Conservation (phyloP, 37 sponge, comb jelly and placozoan genomes). For the Hormiphora californensis region DNA sequence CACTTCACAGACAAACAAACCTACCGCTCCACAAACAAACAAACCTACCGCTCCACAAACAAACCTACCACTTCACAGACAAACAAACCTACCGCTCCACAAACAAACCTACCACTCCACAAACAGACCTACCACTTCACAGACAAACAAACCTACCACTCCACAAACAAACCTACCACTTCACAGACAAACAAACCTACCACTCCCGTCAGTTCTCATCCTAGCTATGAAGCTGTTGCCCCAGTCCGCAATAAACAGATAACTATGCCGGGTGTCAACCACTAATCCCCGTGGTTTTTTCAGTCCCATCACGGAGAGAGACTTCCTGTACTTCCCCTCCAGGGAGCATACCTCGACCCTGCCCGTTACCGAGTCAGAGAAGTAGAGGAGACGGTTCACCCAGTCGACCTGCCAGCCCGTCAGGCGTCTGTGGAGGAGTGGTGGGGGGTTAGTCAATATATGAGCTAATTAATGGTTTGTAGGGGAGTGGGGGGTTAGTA, state of each 20-base stretch:
- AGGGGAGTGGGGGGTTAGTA: not conserved
- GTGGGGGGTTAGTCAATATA: not conserved
- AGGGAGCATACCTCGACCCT: constrained; percentile 26
- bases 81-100: too few species aligned
- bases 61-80: too few species aligned
- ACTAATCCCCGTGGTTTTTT: constrained; percentile 32
- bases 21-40: too few species aligned
- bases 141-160: too few species aligned
- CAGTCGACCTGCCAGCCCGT: constrained; percentile 49
- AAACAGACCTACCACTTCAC: too few species aligned
- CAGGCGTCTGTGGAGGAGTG: not conserved
- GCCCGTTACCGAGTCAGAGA: constrained; percentile 6
- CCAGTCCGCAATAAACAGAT: constrained; percentile 33
- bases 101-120: too few species aligned
- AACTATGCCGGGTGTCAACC: constrained; percentile 10
- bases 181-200: not conserved
- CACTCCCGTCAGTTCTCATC: constrained; percentile 5
- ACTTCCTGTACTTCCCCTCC: constrained; percentile 5
- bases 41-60: too few species aligned
- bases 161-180: too few species aligned
- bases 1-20: too few species aligned
- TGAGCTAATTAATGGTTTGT: not conserved
- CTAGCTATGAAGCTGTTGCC: constrained; percentile 5
- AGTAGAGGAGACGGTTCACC: constrained; percentile 29
- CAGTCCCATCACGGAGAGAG: not conserved